Percentiles rank a stretch among this genome's conserved stretches.
Conservation (phyloP, 2,888 invertebrate species). For the Acanthosepion pharaonis region DNA sequence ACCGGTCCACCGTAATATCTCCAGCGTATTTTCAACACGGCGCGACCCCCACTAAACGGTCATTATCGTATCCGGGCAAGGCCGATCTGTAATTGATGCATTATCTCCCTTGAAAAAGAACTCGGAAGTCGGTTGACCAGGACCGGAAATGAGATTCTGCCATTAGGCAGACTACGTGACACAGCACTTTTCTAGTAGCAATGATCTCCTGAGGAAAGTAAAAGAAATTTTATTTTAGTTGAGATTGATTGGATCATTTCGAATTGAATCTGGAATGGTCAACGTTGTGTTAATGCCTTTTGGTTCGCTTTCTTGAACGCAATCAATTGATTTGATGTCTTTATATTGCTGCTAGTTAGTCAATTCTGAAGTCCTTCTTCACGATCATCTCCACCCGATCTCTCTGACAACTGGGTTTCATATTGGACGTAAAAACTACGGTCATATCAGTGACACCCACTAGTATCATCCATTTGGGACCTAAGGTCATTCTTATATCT, state of each 20-base stretch:
- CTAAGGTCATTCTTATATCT: neutral
- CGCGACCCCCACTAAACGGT: constrained; percentile 1
- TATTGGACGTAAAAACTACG: neutral
- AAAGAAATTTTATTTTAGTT: constrained; percentile 33
- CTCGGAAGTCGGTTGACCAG: neutral
- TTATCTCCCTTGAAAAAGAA: constrained; percentile 33
- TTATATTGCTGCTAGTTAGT: neutral
- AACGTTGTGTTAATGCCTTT: neutral
- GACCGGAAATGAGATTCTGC: constrained; percentile 33
- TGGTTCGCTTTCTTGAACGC: neutral
- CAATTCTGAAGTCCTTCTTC: neutral
- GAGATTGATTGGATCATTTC: neutral
- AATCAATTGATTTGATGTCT: neutral
- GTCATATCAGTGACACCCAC: neutral
- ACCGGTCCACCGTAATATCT: neutral
- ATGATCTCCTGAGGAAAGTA: neutral
- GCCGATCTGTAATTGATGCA: constrained; percentile 17
- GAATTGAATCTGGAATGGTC: constrained; percentile 33
- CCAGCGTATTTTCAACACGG: neutral
- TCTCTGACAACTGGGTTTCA: neutral
- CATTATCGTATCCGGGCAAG: neutral
- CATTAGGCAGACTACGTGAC: constrained; percentile 15
- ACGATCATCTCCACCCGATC: neutral
- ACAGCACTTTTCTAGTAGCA: neutral
- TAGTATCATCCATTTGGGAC: neutral